A percentile compares a stretch with the other conserved stretches of the same genome.
Evolutionary conservation across 2,797 vertebrate species (phyloP).

Genomic region (Chrysocyon brachyurus): DNA sequence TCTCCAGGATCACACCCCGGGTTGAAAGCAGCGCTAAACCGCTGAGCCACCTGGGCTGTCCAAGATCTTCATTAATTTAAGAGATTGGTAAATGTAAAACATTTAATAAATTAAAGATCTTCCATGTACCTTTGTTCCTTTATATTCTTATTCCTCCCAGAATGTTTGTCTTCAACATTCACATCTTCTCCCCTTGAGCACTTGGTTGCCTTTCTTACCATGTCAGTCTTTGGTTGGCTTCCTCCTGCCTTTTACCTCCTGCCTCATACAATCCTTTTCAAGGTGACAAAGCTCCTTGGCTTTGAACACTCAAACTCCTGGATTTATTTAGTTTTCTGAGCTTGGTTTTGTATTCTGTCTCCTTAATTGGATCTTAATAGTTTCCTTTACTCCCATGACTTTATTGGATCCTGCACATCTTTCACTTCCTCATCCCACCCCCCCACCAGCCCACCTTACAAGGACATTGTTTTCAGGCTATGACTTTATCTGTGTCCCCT

Average conservation of each 20-base stretch:
- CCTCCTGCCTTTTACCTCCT: neutral
- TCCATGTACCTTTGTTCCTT: neutral
- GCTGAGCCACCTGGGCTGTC: too few relatives aligned
- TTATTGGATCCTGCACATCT: neutral
- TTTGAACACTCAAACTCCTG: neutral
- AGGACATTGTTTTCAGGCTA: neutral
- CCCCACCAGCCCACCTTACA: neutral
- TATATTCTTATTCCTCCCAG: neutral
- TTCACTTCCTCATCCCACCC: neutral
- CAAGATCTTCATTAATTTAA: neutral
- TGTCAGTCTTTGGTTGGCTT: neutral
- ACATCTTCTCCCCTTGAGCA: neutral
- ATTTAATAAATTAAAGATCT: neutral
- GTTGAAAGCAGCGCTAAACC: too few relatives aligned
- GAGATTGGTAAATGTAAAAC: neutral
- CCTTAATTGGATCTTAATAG: conserved; percentile 7
- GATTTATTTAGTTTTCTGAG: conserved; percentile 42
- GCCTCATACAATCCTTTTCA: neutral
- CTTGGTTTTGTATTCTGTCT: neutral
- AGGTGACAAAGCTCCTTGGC: neutral
- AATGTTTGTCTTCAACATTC: neutral
- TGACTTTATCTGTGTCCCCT: neutral
- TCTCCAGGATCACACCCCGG: too few relatives aligned
- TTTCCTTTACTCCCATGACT: neutral
- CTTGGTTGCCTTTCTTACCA: neutral